Evolutionary conservation across 2,113 vertebrate genomes (phyloP).

Genomic region (Grammomys surdaster): DNA sequence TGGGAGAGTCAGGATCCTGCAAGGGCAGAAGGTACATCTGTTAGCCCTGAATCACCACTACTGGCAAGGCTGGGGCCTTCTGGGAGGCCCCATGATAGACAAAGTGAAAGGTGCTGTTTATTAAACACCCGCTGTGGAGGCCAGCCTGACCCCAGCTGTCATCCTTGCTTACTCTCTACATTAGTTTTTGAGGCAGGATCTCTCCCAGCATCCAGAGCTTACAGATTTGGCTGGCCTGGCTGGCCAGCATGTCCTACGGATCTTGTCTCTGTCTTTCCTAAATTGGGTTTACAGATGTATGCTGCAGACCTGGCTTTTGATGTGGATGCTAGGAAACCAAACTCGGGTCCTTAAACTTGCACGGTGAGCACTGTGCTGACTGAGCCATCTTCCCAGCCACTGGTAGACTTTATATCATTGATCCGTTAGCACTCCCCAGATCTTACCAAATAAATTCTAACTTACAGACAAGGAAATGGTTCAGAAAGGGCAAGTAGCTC

Average conservation of each 20-base stretch:
- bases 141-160: neutral
- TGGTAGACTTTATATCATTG: neutral
- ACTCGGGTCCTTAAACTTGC: neutral
- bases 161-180: neutral
- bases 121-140: neutral
- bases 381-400: neutral
- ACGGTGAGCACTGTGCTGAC: neutral
- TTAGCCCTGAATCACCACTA: neutral
- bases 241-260: neutral
- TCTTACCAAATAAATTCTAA: neutral
- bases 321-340: neutral
- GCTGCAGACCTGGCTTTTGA: neutral
- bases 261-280: neutral
- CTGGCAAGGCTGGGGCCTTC: neutral
- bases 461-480: constrained; percentile 29
- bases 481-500: constrained; percentile 52
- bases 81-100: neutral
- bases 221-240: neutral
- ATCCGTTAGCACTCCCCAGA: neutral
- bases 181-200: neutral
- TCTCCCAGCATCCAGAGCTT: neutral
- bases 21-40: neutral
- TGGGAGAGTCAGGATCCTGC: neutral
- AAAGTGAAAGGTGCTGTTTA: neutral
- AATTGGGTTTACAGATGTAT: neutral